A percentile compares a stretch with the other conserved stretches of the same genome.
These are phyloP conservation scores for Isichthys henryi DNA, from an alignment of 2,113 vertebrate species.

Conservation along the genomic window DNA sequence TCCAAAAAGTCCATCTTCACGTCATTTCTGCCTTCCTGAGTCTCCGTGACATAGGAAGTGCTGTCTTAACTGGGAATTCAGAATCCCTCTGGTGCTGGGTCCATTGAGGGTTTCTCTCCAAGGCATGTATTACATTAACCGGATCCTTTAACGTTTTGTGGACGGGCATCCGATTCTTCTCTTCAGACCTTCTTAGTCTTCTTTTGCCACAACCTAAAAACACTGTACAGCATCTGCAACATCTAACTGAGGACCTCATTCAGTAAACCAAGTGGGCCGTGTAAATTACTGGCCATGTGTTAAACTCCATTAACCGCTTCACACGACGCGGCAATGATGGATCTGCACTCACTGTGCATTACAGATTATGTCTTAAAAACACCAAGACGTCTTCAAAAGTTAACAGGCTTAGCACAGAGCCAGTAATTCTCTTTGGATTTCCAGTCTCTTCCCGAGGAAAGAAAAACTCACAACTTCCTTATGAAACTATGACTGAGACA, in stretches of 20 bases:
- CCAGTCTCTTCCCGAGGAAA: slow-evolving; percentile 63
- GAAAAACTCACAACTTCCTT: slow-evolving; percentile 49
- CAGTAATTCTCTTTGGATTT: slow-evolving; percentile 68
- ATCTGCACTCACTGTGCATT: not conserved
- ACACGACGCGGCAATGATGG: not conserved
- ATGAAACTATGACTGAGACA: slow-evolving; percentile 29
- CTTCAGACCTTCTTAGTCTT: slow-evolving; percentile 42
- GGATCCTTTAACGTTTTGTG: slow-evolving; percentile 34
- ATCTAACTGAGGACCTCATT: slow-evolving; percentile 41
- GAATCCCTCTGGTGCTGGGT: slow-evolving; percentile 44
- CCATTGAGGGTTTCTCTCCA: slow-evolving; percentile 52
- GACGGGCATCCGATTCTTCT: slow-evolving; percentile 46
- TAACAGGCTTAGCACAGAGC: slow-evolving; percentile 43
- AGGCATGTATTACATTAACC: slow-evolving; percentile 41
- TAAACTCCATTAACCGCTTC: slow-evolving; percentile 36
- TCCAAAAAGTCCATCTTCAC: slow-evolving; percentile 40
- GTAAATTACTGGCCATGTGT: slow-evolving; percentile 56
- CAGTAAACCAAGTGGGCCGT: slow-evolving; percentile 30
- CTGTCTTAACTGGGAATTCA: slow-evolving; percentile 33
- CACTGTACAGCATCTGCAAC: slow-evolving; percentile 54
- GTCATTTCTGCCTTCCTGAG: slow-evolving; percentile 37
- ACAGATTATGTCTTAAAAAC: not conserved
- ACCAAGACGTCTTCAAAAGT: slow-evolving; percentile 20
- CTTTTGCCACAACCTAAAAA: slow-evolving; percentile 58
- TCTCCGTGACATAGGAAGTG: slow-evolving; percentile 43